A percentile compares a stretch with the other conserved stretches of the same genome.
Evolutionary conservation across 2,888 invertebrate species (phyloP).

Genomic region (Hyles lineata): DNA sequence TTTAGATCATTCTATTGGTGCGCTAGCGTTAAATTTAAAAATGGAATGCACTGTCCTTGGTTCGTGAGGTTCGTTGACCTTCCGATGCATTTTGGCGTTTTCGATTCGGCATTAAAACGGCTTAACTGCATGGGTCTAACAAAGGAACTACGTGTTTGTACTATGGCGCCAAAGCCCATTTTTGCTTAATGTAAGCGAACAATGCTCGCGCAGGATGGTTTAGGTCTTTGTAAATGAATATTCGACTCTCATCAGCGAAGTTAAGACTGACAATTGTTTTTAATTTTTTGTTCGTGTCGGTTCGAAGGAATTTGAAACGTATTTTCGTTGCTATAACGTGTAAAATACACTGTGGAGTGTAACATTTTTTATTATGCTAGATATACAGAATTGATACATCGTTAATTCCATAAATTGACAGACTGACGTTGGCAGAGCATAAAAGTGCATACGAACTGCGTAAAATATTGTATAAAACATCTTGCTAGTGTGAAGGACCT

Average conservation of each 20-base stretch:
- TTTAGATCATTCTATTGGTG: slow-evolving; percentile 84
- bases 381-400: slow-evolving; percentile 24
- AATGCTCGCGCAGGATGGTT: slow-evolving; percentile 50
- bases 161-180: slow-evolving; percentile 51
- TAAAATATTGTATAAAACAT: neutral
- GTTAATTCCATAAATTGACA: slow-evolving; percentile 25
- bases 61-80: slow-evolving; percentile 79
- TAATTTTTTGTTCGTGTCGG: slow-evolving; percentile 27
- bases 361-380: slow-evolving; percentile 33
- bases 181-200: slow-evolving; percentile 50
- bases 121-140: slow-evolving; percentile 52
- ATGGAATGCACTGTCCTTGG: slow-evolving; percentile 85
- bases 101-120: slow-evolving; percentile 60
- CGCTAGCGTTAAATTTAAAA: slow-evolving; percentile 83
- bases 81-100: slow-evolving; percentile 84
- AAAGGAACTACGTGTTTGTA: slow-evolving; percentile 55
- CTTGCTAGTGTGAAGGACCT: neutral
- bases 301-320: neutral
- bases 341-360: neutral
- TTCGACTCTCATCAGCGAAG: slow-evolving; percentile 54
- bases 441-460: neutral
- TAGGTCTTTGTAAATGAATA: slow-evolving; percentile 55
- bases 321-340: neutral
- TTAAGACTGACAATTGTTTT: slow-evolving; percentile 59
- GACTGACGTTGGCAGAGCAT: slow-evolving; percentile 22